Evolutionary conservation across 2,113 vertebrate genomes (phyloP), one percentile per base, ranked within the genome.

Genomic region (Xyliphius kryptos): DNA sequence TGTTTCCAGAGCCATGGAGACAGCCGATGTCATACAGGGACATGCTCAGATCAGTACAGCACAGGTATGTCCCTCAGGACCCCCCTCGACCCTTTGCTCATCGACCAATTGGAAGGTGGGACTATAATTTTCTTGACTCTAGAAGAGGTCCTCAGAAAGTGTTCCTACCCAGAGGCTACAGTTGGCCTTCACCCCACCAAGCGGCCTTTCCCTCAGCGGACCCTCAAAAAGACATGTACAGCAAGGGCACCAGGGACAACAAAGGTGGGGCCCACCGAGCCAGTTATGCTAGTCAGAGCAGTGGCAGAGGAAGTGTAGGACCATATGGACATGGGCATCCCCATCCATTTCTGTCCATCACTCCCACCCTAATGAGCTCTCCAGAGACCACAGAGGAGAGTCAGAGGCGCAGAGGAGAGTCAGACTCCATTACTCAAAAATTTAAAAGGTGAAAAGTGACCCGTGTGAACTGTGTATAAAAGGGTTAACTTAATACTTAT

Each of bases 201-300:
- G 5, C 73, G 49, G 72, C 78, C 8, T 74, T 82, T 36, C 76
- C 73, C 2, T 60, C 69, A 19, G 68, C 77, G 55, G 79, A 83
- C 1, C 9, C 59, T 50, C 77, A 76, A 36, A 76, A 78, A 58
- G 76, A 78, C 15, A 6, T 72, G 11, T 77, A 82, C 14, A 15
- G 16, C 3, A 50, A 61, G 20, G 21, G 20, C 10, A 43, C 49
- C 19, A 47, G 72, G 22, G 79, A 82, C 20, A 60, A 60, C 56
- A 70, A 77, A 65, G 82, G 82, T 47, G 61, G 56, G 12, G 83
- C 79, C 32, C 82, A 78, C 3, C 73, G 86, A 72, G 66, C 85
- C 61, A 89, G 87, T 62, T 88, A 84, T 44, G 86, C 86, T 68
- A 89, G 85, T 67, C 87, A 88, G 76, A 89, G 86, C 78, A 88